A percentile compares a stretch with the other conserved stretches of the same genome.
Evolutionary conservation across 2,888 invertebrate genomes (phyloP).

Genomic region (Macrosoma leucophasiata): DNA sequence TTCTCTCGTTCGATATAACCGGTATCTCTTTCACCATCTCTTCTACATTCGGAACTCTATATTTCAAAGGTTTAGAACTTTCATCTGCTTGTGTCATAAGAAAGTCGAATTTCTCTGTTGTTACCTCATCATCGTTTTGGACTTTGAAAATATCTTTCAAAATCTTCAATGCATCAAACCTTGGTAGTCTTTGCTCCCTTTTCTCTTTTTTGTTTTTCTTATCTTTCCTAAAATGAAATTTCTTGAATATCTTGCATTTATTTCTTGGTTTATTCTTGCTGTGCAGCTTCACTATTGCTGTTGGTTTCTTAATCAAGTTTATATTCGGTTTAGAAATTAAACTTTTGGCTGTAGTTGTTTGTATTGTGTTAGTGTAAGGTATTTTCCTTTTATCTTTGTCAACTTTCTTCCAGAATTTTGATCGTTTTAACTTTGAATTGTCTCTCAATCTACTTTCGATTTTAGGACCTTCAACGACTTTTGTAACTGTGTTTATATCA

Average conservation of each 20-base stretch:
- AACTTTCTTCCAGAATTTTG: neutral
- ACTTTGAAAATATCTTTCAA: constrained; percentile 37
- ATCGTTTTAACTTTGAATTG: neutral
- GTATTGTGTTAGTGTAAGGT: constrained; percentile 1
- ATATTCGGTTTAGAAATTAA: no score
- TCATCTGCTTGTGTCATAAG: no score
- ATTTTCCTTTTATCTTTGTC: constrained; percentile 6
- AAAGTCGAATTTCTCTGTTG: no score
- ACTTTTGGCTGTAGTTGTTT: no score
- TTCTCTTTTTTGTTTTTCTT: constrained; percentile 25
- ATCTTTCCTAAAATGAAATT: constrained; percentile 27
- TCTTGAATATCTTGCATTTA: constrained; percentile 12
- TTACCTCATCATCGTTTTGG: no score
- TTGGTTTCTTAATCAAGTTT: constrained; percentile 35
- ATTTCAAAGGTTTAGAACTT: constrained; percentile 25
- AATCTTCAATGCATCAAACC: constrained; percentile 42
- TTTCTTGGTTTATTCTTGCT: constrained; percentile 20
- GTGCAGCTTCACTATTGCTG: constrained; percentile 32
- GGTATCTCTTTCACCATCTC: constrained; percentile 40
- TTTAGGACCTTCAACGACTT: neutral
- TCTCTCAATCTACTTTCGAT: neutral
- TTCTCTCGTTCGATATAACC: constrained; percentile 36
- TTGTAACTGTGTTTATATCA: constrained; percentile 3
- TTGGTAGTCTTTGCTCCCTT: constrained; percentile 28
- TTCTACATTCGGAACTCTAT: constrained; percentile 28